phyloP scores from a whole-genome alignment of 1,140 invertebrate genomes.

The Trachymyrmex cornetzi region DNA sequence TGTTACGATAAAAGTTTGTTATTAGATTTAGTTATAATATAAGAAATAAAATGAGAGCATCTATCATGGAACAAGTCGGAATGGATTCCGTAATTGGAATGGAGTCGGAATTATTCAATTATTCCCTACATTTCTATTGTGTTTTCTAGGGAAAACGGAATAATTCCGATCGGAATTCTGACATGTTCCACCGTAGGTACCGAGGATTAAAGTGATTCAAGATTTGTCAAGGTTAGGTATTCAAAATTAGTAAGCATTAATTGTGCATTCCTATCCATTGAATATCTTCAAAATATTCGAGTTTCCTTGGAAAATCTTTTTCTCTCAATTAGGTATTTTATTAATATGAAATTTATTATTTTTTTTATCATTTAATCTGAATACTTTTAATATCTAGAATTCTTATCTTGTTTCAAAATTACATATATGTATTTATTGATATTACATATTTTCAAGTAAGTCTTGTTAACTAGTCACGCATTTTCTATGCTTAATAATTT shows the following conservation, averaged over 20 bases:
- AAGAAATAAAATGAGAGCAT: not conserved
- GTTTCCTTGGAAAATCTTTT: not conserved
- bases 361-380: not conserved
- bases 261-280: not conserved
- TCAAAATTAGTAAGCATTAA: not conserved
- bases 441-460: not conserved
- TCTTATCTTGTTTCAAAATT: not conserved
- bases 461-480: not conserved
- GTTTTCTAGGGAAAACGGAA: no score
- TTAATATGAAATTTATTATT: slow-evolving; percentile 21
- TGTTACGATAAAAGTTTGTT: not conserved
- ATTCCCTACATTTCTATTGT: no score
- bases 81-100: no score
- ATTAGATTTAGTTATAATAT: slow-evolving; percentile 45
- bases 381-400: not conserved
- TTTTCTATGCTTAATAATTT: slow-evolving; percentile 11
- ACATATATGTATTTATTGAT: not conserved
- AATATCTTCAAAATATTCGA: not conserved
- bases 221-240: not conserved
- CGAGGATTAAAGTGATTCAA: not conserved
- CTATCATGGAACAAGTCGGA: no score
- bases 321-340: slow-evolving; percentile 6
- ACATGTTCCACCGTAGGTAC: no score
- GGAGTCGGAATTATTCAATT: no score
- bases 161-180: no score